A percentile compares a stretch with the other conserved stretches of the same genome.
Conservation (phyloP, 2,888 invertebrate genomes). For the Drosophila greeni region DNA sequence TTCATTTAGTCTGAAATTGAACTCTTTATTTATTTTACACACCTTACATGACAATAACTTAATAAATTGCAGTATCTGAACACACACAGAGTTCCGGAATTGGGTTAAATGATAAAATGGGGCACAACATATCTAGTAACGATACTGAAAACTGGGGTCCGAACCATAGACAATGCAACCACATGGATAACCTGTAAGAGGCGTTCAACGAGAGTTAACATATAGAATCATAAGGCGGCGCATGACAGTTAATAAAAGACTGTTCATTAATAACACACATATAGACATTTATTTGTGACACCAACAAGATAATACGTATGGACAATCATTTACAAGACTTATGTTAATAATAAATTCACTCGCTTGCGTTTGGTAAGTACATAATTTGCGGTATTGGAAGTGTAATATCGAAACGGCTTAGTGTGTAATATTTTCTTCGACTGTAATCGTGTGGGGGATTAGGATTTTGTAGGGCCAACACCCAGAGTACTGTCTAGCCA, state of each 20-base stretch:
- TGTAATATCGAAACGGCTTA: slow-evolving; percentile 58
- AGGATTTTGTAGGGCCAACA: slow-evolving; percentile 29
- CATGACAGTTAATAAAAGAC: slow-evolving; percentile 32
- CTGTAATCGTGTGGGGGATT: slow-evolving; percentile 6
- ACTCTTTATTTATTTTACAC: slow-evolving; percentile 30
- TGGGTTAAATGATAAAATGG: slow-evolving; percentile 28
- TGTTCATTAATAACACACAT: slow-evolving; percentile 29
- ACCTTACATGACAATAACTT: slow-evolving; percentile 19
- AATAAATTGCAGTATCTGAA: slow-evolving; percentile 24
- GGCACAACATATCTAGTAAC: slow-evolving; percentile 64
- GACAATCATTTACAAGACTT: slow-evolving; percentile 40
- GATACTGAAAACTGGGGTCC: slow-evolving; percentile 76
- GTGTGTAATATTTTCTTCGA: slow-evolving; percentile 30
- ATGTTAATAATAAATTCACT: slow-evolving; percentile 29
- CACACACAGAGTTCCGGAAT: slow-evolving; percentile 31
- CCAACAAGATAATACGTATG: slow-evolving; percentile 46
- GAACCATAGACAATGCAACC: slow-evolving; percentile 77
- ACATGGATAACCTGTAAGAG: slow-evolving; percentile 77
- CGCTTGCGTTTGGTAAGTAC: slow-evolving; percentile 14
- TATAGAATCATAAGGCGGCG: slow-evolving; percentile 33
- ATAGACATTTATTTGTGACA: slow-evolving; percentile 53
- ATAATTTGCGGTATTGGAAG: slow-evolving; percentile 15
- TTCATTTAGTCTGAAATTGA: slow-evolving; percentile 4
- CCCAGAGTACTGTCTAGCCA: slow-evolving; percentile 52
- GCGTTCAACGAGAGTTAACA: slow-evolving; percentile 53